These are phyloP conservation scores for Lasioglossum malachurum DNA, from an alignment of 2,888 invertebrate genomes.

Conservation along the genomic window DNA sequence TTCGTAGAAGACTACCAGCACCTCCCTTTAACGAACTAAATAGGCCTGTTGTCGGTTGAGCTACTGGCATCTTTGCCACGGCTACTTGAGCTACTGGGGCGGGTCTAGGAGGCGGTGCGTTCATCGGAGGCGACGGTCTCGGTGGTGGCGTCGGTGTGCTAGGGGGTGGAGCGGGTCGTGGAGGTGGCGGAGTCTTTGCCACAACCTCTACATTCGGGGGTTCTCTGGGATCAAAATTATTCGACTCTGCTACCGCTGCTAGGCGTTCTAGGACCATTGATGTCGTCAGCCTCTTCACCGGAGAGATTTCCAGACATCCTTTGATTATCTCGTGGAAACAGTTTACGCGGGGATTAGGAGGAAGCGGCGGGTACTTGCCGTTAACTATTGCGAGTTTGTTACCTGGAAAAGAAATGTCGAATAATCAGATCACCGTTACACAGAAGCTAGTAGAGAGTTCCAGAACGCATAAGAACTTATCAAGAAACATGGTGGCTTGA, in stretches of 20 bases:
- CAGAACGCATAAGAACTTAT: neutral
- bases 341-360: conserved; percentile 91
- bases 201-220: conserved; percentile 88
- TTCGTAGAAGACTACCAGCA: conserved; percentile 96
- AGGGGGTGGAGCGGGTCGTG: conserved; percentile 79
- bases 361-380: conserved; percentile 95
- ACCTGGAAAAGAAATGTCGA: conserved; percentile 82
- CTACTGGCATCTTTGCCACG: conserved; percentile 70
- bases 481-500: neutral
- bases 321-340: conserved; percentile 93
- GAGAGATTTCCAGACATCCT: conserved; percentile 93
- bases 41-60: conserved; percentile 87
- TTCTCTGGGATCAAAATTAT: conserved; percentile 92
- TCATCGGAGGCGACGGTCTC: conserved; percentile 76
- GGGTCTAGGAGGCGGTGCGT: conserved; percentile 77
- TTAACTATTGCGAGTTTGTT: conserved; percentile 98
- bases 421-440: neutral
- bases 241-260: conserved; percentile 95
- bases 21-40: conserved; percentile 96
- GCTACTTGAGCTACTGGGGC: conserved; percentile 68
- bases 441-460: neutral
- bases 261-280: conserved; percentile 93
- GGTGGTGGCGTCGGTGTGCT: conserved; percentile 76
- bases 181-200: conserved; percentile 74
- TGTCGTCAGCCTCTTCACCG: conserved; percentile 92